Conservation (phyloP, 2,797 vertebrate genomes). For the Rousettus madagascariensis region DNA sequence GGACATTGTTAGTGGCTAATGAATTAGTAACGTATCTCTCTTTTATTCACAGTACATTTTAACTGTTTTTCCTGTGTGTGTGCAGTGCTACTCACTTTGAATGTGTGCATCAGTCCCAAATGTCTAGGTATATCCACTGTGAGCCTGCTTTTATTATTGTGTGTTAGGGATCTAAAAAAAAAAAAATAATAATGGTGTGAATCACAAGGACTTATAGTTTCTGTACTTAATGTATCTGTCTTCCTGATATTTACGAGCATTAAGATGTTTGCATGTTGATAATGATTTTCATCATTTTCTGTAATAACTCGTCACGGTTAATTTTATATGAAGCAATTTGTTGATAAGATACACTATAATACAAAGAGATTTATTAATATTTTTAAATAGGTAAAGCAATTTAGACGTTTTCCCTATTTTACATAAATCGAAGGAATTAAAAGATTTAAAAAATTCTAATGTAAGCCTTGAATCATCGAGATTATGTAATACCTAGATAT, state of each 20-base stretch:
- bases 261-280: neutral
- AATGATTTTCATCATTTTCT: neutral
- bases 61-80: neutral
- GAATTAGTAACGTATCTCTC: neutral
- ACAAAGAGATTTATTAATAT: neutral
- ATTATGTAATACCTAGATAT: neutral
- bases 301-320: neutral
- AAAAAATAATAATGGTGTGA: neutral
- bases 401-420: neutral
- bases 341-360: neutral
- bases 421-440: neutral
- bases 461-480: neutral
- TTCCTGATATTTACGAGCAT: neutral
- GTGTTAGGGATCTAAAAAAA: neutral
- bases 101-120: neutral
- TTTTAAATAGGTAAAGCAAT: neutral
- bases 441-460: neutral
- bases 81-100: neutral
- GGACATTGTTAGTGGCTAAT: neutral
- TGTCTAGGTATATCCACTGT: neutral
- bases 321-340: neutral
- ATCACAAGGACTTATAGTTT: neutral
- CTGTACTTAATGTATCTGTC: neutral
- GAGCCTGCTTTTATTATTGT: neutral
- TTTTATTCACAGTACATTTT: neutral